Conservation (phyloP, 2,797 vertebrate species). For the Nyctalus aviator region DNA sequence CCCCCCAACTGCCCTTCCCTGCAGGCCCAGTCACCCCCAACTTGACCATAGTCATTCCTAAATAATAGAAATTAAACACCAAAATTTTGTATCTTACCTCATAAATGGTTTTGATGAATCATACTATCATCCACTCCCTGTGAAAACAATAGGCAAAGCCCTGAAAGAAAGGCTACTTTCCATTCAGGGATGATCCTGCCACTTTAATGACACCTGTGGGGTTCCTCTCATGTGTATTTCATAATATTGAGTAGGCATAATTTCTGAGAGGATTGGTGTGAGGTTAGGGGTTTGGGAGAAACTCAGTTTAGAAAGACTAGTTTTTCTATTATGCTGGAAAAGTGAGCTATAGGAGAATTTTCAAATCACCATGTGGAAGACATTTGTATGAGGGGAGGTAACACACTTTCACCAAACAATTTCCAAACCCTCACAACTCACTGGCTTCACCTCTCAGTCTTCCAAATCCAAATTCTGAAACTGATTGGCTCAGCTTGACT, state of each 20-base stretch:
- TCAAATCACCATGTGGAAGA: neutral
- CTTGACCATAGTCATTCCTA: neutral
- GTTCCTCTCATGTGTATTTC: neutral
- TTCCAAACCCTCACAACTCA: neutral
- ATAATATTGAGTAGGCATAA: neutral
- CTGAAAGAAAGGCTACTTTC: neutral
- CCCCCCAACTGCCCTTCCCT: too few relatives aligned
- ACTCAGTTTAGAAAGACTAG: neutral
- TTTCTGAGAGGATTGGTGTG: neutral
- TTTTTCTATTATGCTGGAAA: neutral
- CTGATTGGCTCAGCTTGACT: neutral
- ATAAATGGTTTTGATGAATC: neutral
- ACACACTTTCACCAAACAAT: neutral
- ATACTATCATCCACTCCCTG: neutral
- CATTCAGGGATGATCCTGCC: neutral
- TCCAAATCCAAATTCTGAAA: neutral
- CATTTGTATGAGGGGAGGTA: neutral
- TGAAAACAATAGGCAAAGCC: neutral
- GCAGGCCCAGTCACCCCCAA: too few relatives aligned
- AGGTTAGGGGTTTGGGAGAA: neutral
- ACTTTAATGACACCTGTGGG: neutral
- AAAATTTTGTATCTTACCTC: neutral
- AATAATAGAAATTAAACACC: neutral
- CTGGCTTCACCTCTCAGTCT: neutral
- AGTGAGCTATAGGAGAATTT: neutral